phyloP scores from a whole-genome alignment of 2,797 vertebrate genomes.

The Triplophysa bombifrons region DNA sequence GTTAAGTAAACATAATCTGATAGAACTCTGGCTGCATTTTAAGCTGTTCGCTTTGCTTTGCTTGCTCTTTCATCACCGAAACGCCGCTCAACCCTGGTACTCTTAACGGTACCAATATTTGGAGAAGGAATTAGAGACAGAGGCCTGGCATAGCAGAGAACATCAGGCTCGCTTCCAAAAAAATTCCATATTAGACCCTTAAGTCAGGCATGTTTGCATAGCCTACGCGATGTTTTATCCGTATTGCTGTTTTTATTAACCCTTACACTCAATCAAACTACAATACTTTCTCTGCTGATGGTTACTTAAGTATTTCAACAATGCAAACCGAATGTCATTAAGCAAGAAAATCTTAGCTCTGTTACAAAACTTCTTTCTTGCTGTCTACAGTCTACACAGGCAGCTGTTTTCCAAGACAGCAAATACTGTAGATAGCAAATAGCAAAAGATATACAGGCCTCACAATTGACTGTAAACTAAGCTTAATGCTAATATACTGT shows the following conservation, averaged over 20 bases:
- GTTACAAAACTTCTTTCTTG: background rate
- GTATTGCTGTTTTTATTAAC: conserved; percentile 14
- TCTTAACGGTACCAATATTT: conserved; percentile 48
- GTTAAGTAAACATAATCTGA: conserved; percentile 60
- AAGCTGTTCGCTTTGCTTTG: conserved; percentile 40
- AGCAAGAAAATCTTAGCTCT: background rate
- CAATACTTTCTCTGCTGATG: background rate
- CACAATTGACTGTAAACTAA: too few species aligned
- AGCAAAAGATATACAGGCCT: too few species aligned
- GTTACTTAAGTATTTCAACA: conserved; percentile 3
- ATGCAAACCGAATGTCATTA: background rate
- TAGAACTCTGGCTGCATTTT: conserved; percentile 53
- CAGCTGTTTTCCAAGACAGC: background rate
- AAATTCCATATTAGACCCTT: conserved; percentile 36
- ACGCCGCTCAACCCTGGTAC: conserved; percentile 23
- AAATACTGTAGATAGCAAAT: background rate
- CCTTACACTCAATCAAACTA: conserved; percentile 7
- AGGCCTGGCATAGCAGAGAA: conserved; percentile 12
- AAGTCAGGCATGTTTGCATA: conserved; percentile 32
- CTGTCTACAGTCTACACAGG: background rate
- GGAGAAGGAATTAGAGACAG: conserved; percentile 38
- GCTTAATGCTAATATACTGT: too few species aligned
- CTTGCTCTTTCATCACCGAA: conserved; percentile 46
- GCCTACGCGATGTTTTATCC: conserved; percentile 31
- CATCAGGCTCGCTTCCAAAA: conserved; percentile 42